These are phyloP conservation scores for Elmis aenea DNA, from an alignment of 2,888 invertebrate genomes.

Conservation along the genomic window DNA sequence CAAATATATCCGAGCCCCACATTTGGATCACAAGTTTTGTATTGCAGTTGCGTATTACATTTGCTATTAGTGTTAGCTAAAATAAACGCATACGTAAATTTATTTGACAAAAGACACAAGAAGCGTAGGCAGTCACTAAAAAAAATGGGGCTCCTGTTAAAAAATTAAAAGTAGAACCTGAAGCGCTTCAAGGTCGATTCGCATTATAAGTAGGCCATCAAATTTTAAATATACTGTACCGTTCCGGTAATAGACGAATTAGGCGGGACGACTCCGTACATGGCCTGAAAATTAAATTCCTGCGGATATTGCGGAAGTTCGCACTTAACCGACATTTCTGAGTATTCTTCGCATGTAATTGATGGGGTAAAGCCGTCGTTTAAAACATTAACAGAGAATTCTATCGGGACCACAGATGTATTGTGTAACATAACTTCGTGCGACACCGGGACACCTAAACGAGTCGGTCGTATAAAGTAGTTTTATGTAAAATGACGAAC, in stretches of 20 bases:
- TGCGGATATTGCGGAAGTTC: slow-evolving; percentile 49
- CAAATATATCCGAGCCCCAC: slow-evolving; percentile 54
- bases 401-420: slow-evolving; percentile 53
- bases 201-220: no score
- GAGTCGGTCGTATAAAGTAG: no score
- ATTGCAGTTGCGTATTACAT: slow-evolving; percentile 48
- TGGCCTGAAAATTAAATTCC: slow-evolving; percentile 53
- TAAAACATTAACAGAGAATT: slow-evolving; percentile 48
- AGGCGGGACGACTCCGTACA: slow-evolving; percentile 47
- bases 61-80: slow-evolving; percentile 55
- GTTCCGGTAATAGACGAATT: slow-evolving; percentile 46
- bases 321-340: slow-evolving; percentile 44
- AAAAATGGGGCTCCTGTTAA: no score
- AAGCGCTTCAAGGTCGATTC: no score
- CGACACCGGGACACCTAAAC: slow-evolving; percentile 49
- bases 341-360: slow-evolving; percentile 49
- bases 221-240: no score
- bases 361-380: slow-evolving; percentile 54
- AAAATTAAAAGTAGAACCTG: no score
- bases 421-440: slow-evolving; percentile 51
- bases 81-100: slow-evolving; percentile 15
- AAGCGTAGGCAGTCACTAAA: no score
- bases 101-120: no score
- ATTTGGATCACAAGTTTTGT: slow-evolving; percentile 52
- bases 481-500: no score